Conservation (phyloP, 2,113 vertebrate genomes). For the Mobula birostris region DNA sequence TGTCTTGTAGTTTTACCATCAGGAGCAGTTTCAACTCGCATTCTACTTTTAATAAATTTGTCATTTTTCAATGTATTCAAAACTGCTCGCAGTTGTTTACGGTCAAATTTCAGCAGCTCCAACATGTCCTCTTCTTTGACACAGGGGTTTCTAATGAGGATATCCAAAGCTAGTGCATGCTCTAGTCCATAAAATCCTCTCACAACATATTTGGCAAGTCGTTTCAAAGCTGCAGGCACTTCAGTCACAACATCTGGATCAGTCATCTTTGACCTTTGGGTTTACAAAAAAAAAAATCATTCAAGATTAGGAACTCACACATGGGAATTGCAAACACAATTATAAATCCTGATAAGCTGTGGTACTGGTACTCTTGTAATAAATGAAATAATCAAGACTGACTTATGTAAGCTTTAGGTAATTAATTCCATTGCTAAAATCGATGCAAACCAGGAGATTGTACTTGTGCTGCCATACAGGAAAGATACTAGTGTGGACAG, state of each 20-base stretch:
- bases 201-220: slow-evolving; percentile 91
- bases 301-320: slow-evolving; percentile 12
- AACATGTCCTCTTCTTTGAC: slow-evolving; percentile 98
- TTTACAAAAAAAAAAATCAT: neutral
- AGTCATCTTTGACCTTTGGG: slow-evolving; percentile 62
- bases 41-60: slow-evolving; percentile 96
- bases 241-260: slow-evolving; percentile 87
- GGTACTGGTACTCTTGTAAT: neutral
- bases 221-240: slow-evolving; percentile 85
- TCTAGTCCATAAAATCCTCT: slow-evolving; percentile 93
- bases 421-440: neutral
- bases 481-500: no score
- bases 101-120: slow-evolving; percentile 94
- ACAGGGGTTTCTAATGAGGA: slow-evolving; percentile 89
- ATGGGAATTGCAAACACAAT: neutral
- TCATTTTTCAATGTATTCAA: slow-evolving; percentile 93
- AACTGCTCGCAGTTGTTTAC: slow-evolving; percentile 89
- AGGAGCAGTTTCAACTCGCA: slow-evolving; percentile 88
- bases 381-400: neutral
- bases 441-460: neutral
- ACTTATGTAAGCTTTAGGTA: neutral
- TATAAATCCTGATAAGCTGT: neutral
- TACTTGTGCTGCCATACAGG: neutral
- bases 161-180: slow-evolving; percentile 88
- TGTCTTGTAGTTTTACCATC: slow-evolving; percentile 94